Conservation (phyloP, 2,113 vertebrate genomes). For the Equus quagga region DNA sequence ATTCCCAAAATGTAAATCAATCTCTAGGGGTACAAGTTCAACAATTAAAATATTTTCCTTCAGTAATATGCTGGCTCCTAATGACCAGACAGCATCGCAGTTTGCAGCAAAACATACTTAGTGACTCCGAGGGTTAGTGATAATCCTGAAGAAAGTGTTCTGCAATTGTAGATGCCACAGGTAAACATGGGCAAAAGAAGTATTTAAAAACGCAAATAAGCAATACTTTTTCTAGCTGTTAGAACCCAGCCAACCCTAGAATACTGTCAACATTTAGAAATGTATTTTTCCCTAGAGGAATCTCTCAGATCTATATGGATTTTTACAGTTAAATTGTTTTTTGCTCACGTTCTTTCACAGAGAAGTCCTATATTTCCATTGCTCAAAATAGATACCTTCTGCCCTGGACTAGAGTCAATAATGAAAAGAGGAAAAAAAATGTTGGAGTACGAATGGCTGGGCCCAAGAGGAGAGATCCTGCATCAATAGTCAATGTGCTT, state of each 20-base stretch:
- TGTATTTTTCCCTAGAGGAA: not conserved
- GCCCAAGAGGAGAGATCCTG: not conserved
- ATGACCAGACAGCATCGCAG: not conserved
- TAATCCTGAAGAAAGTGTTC: not conserved
- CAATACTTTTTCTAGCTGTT: not conserved
- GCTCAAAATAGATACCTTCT: conserved; percentile 34
- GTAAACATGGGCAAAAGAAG: not conserved
- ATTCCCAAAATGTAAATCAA: not conserved
- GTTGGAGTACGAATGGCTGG: not conserved
- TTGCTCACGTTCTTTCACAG: conserved; percentile 10
- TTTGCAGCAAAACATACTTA: not conserved
- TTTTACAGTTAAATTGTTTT: conserved; percentile 26
- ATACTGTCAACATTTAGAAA: not conserved
- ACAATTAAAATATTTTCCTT: not conserved
- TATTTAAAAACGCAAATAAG: not conserved
- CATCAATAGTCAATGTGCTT: not conserved
- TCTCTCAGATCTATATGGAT: not conserved
- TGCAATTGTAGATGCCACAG: not conserved
- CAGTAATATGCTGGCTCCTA: not conserved
- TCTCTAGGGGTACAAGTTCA: not conserved
- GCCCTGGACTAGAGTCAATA: not conserved
- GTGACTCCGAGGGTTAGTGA: not conserved
- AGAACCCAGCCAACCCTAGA: not conserved
- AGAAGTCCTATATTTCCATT: not conserved
- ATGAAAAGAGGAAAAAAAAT: conserved; percentile 10